Percentiles rank a stretch among this genome's conserved stretches.
Conservation (phyloP, 2,888 invertebrate genomes). For the Phyllotreta cruciferae region DNA sequence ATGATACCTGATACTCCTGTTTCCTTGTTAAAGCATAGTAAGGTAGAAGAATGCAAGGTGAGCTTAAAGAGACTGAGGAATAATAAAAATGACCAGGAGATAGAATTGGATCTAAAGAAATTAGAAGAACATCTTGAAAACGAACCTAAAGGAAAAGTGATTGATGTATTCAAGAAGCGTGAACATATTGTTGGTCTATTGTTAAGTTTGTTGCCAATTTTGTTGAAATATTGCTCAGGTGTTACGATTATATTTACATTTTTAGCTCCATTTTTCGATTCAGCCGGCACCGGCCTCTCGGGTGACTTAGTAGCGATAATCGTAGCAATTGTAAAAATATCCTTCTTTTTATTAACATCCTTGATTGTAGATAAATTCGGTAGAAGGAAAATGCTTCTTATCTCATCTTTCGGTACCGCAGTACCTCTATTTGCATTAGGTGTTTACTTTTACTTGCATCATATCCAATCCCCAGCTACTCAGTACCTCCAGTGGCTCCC, state of each 20-base stretch:
- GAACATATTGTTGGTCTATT: constrained; percentile 12
- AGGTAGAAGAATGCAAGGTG: background rate
- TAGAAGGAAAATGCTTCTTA: constrained; percentile 70
- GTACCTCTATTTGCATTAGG: constrained; percentile 66
- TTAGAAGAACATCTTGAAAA: constrained; percentile 4
- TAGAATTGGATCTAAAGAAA: constrained; percentile 11
- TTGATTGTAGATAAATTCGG: constrained; percentile 78
- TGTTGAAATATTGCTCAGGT: constrained; percentile 24
- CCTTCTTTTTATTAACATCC: constrained; percentile 72
- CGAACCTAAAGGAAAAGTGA: background rate
- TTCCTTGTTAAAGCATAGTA: constrained; percentile 9
- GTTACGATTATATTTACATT: constrained; percentile 22
- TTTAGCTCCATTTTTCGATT: constrained; percentile 28
- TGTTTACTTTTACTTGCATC: constrained; percentile 68
- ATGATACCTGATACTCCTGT: constrained; percentile 24
- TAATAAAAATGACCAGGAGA: constrained; percentile 13
- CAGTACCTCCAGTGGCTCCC: constrained; percentile 70
- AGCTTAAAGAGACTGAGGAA: constrained; percentile 15
- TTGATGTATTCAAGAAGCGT: background rate
- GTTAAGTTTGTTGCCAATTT: constrained; percentile 36
- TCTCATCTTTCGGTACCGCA: constrained; percentile 71
- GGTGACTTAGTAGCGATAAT: constrained; percentile 73
- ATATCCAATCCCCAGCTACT: constrained; percentile 43
- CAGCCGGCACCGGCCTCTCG: constrained; percentile 15
- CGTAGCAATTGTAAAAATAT: constrained; percentile 77